Conservation (phyloP, 2,113 vertebrate genomes). For the Poeciliopsis prolifica region DNA sequence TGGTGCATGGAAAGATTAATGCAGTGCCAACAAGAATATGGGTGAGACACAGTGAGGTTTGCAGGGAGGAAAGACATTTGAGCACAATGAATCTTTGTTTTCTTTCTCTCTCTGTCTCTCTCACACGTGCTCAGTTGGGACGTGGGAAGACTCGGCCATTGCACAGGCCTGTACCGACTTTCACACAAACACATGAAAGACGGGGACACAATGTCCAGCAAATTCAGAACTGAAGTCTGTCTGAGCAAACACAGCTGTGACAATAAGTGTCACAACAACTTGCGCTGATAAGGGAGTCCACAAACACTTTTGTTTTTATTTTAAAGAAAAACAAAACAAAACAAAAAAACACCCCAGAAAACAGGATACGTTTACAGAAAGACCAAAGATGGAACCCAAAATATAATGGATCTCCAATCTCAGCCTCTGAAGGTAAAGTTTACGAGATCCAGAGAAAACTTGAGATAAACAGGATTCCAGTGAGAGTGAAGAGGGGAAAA, state of each 20-base stretch:
- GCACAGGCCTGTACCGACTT: conserved; percentile 66
- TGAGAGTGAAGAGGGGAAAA: conserved; percentile 17
- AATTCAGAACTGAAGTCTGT: conserved; percentile 38
- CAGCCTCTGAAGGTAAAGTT: not conserved
- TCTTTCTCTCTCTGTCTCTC: conserved; percentile 5
- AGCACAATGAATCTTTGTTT: conserved; percentile 63
- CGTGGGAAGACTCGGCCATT: conserved; percentile 60
- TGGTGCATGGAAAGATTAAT: conserved; percentile 21
- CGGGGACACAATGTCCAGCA: conserved; percentile 46
- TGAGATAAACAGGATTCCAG: conserved; percentile 40
- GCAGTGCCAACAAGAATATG: conserved; percentile 36
- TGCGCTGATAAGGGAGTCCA: conserved; percentile 19
- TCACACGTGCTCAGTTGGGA: conserved; percentile 46
- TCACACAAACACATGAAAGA: conserved; percentile 22
- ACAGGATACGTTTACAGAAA: fast-evolving
- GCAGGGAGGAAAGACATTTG: conserved; percentile 27
- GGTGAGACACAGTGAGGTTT: conserved; percentile 29
- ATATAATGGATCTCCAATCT: not conserved
- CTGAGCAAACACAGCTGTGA: conserved; percentile 73
- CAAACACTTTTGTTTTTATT: conserved; percentile 1
- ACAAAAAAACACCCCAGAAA: not conserved
- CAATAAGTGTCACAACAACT: conserved; percentile 53
- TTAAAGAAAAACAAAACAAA: not conserved
- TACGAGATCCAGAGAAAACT: conserved; percentile 28
- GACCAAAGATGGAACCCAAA: not conserved